A percentile compares a stretch with the other conserved stretches of the same genome.
These are phyloP conservation scores for Dorcus hopei DNA, from an alignment of 2,888 invertebrate genomes.

Conservation along the genomic window DNA sequence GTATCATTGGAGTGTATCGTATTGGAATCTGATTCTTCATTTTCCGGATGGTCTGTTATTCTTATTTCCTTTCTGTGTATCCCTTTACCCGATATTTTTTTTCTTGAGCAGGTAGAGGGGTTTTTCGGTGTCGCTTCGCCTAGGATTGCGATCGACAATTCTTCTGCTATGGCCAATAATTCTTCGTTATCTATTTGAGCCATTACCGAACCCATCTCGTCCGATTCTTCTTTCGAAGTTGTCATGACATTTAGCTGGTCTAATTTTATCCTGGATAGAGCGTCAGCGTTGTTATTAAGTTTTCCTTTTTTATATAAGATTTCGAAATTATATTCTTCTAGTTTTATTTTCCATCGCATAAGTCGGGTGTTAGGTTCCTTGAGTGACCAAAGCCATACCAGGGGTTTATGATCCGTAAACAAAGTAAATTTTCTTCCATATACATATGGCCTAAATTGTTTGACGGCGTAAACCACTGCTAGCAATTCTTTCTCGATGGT, in stretches of 20 bases:
- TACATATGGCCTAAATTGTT: conserved; percentile 25
- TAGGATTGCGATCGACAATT: not conserved
- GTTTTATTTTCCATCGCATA: conserved; percentile 2
- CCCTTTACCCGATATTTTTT: too few species aligned
- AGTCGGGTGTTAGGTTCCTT: not conserved
- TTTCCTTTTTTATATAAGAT: conserved; percentile 15
- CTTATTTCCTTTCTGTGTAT: too few species aligned
- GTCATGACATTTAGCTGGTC: not conserved
- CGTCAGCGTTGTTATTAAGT: conserved; percentile 14
- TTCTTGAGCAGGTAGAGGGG: too few species aligned
- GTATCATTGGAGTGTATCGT: not conserved
- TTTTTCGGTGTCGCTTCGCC: too few species aligned
- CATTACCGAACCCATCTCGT: not conserved
- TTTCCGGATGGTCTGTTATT: too few species aligned
- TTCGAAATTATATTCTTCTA: conserved; percentile 1
- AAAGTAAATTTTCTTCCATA: conserved; percentile 16
- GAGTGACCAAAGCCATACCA: conserved; percentile 22
- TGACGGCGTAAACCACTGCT: conserved; percentile 23
- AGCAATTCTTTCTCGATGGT: conserved; percentile 29
- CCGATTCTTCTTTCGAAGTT: not conserved
- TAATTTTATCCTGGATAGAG: conserved; percentile 7
- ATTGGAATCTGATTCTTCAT: not conserved
- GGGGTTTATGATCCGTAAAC: too few species aligned
- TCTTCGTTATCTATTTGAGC: conserved; percentile 2
- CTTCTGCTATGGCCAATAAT: not conserved